These are phyloP conservation scores for Mongoloraphidia duomilia DNA, from an alignment of 2,888 invertebrate genomes.

Conservation along the genomic window DNA sequence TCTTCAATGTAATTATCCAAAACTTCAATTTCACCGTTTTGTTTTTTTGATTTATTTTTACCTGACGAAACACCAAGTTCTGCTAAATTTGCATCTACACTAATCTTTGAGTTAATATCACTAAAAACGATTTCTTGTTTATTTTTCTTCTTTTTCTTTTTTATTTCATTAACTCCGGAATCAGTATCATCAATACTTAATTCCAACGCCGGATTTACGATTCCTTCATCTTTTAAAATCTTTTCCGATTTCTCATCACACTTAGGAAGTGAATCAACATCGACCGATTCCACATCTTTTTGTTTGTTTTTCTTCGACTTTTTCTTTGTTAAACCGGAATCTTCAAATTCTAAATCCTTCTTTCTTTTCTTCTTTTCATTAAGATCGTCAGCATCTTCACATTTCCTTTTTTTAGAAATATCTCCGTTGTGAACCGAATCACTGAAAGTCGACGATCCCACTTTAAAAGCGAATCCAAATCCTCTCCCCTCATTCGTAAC, in stretches of 20 bases:
- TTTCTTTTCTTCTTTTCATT: conserved; percentile 12
- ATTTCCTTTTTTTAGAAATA: conserved; percentile 1
- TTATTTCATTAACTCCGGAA: conserved; percentile 2
- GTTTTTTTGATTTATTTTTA: conserved; percentile 7
- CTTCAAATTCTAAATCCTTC: conserved; percentile 11
- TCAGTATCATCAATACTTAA: background rate
- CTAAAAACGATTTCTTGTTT: background rate
- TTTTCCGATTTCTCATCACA: background rate
- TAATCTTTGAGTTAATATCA: background rate
- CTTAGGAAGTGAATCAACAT: conserved; percentile 13
- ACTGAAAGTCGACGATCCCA: background rate
- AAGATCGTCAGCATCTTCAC: background rate
- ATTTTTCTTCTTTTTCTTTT: conserved; percentile 2
- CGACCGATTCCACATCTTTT: background rate
- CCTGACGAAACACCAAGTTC: background rate
- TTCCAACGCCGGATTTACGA: background rate
- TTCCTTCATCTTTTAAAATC: background rate
- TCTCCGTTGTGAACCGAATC: background rate
- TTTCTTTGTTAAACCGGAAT: conserved; percentile 7
- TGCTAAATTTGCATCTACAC: background rate
- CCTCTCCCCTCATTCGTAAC: conserved; percentile 20
- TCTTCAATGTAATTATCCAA: conserved; percentile 3
- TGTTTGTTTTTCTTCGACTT: background rate
- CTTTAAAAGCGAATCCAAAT: background rate
- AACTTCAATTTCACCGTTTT: conserved; percentile 4